Percentiles rank a stretch among this genome's conserved stretches.
Evolutionary conservation across 1,140 invertebrate species (phyloP).

Genomic region (Pogonomyrmex barbatus): DNA sequence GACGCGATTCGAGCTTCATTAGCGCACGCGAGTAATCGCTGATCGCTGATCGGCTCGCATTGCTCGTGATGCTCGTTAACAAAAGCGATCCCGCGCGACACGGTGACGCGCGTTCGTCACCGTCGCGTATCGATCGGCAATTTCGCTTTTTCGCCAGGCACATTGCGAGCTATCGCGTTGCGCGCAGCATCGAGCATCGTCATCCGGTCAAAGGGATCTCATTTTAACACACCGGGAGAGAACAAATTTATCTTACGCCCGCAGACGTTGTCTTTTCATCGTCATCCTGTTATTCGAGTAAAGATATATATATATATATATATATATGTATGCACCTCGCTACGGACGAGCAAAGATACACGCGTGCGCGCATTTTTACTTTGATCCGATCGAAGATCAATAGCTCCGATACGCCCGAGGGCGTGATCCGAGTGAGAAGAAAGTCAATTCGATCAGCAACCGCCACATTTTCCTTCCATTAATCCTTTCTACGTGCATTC

Average conservation of each 20-base stretch:
- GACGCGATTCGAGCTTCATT: slow-evolving; percentile 44
- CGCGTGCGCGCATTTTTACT: not conserved
- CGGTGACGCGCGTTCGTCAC: slow-evolving; percentile 29
- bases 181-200: slow-evolving; percentile 46
- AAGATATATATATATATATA: slow-evolving; percentile 3
- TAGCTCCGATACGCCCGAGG: not conserved
- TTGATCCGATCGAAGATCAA: slow-evolving; percentile 5
- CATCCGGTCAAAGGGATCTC: slow-evolving; percentile 55
- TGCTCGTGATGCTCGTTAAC: slow-evolving; percentile 15
- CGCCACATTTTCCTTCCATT: not conserved
- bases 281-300: slow-evolving; percentile 59
- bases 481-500: not conserved
- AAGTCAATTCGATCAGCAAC: slow-evolving; percentile 24
- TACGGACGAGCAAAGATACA: slow-evolving; percentile 12
- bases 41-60: slow-evolving; percentile 1
- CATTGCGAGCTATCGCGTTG: slow-evolving; percentile 48
- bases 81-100: slow-evolving; percentile 22
- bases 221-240: slow-evolving; percentile 66
- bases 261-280: slow-evolving; percentile 73
- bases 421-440: not conserved
- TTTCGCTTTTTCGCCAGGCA: slow-evolving; percentile 39
- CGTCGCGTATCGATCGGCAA: slow-evolving; percentile 40
- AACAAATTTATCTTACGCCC: slow-evolving; percentile 73
- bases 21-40: not conserved
- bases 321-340: slow-evolving; percentile 1